A percentile compares a stretch with the other conserved stretches of the same genome.
phyloP scores from a whole-genome alignment of 2,888 invertebrate genomes.

The Tetragonisca angustula region DNA sequence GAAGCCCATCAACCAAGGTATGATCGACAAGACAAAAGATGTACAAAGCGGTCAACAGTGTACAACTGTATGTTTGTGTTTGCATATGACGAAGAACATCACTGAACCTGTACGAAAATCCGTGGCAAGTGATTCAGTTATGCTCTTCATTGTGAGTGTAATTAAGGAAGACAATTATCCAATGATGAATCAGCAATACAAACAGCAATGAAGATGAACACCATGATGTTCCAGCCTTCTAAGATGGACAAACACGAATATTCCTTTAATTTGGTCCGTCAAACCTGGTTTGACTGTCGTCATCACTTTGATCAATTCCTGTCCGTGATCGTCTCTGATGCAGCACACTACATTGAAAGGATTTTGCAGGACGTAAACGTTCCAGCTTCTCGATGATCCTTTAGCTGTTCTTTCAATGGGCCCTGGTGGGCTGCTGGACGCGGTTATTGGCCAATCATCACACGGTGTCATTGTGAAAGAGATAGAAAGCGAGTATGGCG shows the following conservation, averaged over 20 bases:
- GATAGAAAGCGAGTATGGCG: slow-evolving; percentile 81
- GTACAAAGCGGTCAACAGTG: slow-evolving; percentile 6
- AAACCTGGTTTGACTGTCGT: slow-evolving; percentile 80
- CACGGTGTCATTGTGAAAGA: slow-evolving; percentile 80
- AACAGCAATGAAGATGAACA: slow-evolving; percentile 3
- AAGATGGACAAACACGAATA: slow-evolving; percentile 70
- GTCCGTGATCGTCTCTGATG: slow-evolving; percentile 71
- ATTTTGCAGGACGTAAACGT: slow-evolving; percentile 77
- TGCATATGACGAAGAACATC: too few species aligned
- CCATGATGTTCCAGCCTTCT: slow-evolving; percentile 9
- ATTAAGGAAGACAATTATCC: not conserved
- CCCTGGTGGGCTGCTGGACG: slow-evolving; percentile 55
- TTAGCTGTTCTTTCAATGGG: slow-evolving; percentile 60
- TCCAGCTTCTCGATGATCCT: slow-evolving; percentile 77
- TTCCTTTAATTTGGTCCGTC: slow-evolving; percentile 42
- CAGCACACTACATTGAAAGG: slow-evolving; percentile 77
- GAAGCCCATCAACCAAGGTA: slow-evolving; percentile 22
- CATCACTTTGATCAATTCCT: slow-evolving; percentile 75
- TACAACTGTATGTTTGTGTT: not conserved
- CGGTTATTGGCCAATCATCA: slow-evolving; percentile 70
- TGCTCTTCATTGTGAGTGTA: too few species aligned
- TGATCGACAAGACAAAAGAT: slow-evolving; percentile 7
- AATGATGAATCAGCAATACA: not conserved
- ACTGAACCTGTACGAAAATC: too few species aligned
- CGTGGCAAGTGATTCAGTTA: too few species aligned